A percentile compares a stretch with the other conserved stretches of the same genome.
phyloP scores from a whole-genome alignment of 2,888 invertebrate genomes.

The Dorcus parallelipipedus region DNA sequence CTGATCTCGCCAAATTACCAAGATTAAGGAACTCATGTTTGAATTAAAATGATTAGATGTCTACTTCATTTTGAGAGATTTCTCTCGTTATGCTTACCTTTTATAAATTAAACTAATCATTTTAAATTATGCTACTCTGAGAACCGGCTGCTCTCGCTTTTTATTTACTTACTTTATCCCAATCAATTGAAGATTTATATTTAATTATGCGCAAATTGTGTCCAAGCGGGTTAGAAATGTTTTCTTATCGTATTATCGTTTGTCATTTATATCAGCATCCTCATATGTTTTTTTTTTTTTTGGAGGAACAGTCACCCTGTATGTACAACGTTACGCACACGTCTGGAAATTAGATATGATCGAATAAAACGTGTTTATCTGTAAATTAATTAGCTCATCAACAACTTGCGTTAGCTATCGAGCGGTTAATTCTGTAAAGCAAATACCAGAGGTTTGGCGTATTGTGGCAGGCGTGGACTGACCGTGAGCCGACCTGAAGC shows the following conservation, averaged over 20 bases:
- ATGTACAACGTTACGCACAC: too few species aligned
- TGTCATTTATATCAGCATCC: too few species aligned
- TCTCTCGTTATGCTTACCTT: conserved; percentile 3
- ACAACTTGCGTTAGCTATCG: neutral
- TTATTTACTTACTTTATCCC: too few species aligned
- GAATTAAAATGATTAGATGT: conserved; percentile 21
- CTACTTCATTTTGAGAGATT: conserved; percentile 13
- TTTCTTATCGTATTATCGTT: too few species aligned
- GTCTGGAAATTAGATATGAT: neutral
- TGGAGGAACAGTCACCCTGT: too few species aligned
- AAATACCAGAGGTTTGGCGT: conserved; percentile 2
- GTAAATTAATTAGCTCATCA: neutral
- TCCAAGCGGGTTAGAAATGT: too few species aligned
- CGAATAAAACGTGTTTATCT: neutral
- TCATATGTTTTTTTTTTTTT: too few species aligned
- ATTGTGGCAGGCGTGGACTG: conserved; percentile 8
- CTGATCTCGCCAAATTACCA: conserved; percentile 19
- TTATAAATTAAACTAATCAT: conserved; percentile 20
- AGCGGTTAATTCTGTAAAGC: neutral
- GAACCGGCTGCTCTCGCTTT: too few species aligned
- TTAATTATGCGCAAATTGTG: too few species aligned
- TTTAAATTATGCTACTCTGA: conserved; percentile 12
- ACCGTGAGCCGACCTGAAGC: conserved; percentile 36
- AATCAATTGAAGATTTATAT: too few species aligned
- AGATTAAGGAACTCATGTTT: conserved; percentile 23